Evolutionary conservation across 2,888 invertebrate species (phyloP).

Genomic region (Erebia epiphron): DNA sequence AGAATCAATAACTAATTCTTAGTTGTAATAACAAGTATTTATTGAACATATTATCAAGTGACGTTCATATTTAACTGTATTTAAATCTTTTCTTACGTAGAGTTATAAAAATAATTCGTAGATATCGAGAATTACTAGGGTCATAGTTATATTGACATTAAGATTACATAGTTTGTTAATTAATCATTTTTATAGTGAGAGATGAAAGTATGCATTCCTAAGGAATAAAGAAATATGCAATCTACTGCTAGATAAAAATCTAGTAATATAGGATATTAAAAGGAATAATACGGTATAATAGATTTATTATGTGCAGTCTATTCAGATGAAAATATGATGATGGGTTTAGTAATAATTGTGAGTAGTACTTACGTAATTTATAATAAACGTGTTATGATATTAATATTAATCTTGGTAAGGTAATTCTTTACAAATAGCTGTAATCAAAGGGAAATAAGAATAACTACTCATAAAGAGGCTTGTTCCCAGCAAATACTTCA

Average conservation of each 20-base stretch:
- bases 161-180: no score
- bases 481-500: slow-evolving; percentile 19
- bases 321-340: no score
- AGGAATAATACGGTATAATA: neutral
- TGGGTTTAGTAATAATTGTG: neutral
- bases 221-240: neutral
- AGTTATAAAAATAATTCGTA: no score
- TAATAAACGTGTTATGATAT: neutral
- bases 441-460: slow-evolving; percentile 2
- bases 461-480: neutral
- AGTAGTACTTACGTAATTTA: neutral
- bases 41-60: neutral
- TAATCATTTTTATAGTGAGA: no score
- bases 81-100: no score
- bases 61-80: no score
- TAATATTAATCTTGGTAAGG: neutral
- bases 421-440: neutral
- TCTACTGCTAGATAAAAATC: neutral
- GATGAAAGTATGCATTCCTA: no score
- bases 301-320: no score
- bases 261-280: neutral
- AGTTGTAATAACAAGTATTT: neutral
- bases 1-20: neutral
- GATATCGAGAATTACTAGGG: no score
- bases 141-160: no score